These are phyloP conservation scores for Muscidifurax raptorellus DNA, from an alignment of 1,140 invertebrate species.

Conservation along the genomic window DNA sequence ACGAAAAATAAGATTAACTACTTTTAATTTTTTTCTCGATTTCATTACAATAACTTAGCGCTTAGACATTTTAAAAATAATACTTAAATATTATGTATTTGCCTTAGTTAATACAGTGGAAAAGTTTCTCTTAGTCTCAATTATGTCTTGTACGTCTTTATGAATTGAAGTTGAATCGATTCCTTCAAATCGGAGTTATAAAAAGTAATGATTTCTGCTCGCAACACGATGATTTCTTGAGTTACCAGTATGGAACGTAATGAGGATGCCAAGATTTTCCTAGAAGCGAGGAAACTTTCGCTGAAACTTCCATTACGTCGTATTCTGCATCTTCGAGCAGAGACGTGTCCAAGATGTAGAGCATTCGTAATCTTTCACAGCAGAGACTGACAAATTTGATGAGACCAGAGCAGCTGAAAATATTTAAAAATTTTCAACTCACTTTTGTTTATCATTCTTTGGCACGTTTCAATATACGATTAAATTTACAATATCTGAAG, in stretches of 20 bases:
- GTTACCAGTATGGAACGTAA: slow-evolving; percentile 71
- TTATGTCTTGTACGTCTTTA: neutral
- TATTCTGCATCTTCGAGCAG: slow-evolving; percentile 68
- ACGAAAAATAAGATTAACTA: too few species aligned
- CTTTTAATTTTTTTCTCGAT: too few species aligned
- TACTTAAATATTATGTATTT: neutral
- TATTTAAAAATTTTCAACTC: neutral
- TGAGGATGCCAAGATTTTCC: slow-evolving; percentile 70
- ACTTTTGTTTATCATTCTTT: neutral
- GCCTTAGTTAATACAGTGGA: neutral
- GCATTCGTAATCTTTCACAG: slow-evolving; percentile 62
- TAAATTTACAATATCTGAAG: too few species aligned
- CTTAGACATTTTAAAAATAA: neutral
- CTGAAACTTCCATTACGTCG: slow-evolving; percentile 60
- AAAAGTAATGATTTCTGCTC: neutral
- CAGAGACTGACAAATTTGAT: slow-evolving; percentile 67
- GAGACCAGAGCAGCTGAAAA: slow-evolving; percentile 67
- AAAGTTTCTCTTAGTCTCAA: neutral
- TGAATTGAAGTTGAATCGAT: neutral
- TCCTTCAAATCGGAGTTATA: neutral
- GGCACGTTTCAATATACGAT: too few species aligned
- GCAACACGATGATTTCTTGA: neutral
- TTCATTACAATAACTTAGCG: neutral
- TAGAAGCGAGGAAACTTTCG: slow-evolving; percentile 65
- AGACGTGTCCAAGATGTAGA: slow-evolving; percentile 70